phyloP scores from a whole-genome alignment of 2,797 vertebrate genomes.

The Rousettus madagascariensis region DNA sequence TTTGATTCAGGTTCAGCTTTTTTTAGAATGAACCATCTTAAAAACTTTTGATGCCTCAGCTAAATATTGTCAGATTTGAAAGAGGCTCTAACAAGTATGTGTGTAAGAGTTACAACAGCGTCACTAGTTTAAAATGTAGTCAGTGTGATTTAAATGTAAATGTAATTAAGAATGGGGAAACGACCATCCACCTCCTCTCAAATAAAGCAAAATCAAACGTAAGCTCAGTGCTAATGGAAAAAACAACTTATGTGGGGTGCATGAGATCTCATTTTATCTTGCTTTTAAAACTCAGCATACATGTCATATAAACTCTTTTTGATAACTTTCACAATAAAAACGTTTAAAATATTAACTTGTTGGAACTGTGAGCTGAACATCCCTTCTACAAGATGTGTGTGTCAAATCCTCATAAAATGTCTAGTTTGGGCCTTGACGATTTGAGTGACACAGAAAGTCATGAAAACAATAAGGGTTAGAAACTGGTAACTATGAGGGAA shows the following conservation, averaged over 20 bases:
- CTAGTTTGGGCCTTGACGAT: not conserved
- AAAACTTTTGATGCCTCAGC: not conserved
- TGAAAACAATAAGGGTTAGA: slow-evolving; percentile 50
- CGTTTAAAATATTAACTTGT: not conserved
- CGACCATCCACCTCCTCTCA: not conserved
- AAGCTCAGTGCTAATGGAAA: not conserved
- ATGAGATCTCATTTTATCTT: not conserved
- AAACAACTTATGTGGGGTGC: not conserved
- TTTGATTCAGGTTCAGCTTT: not conserved
- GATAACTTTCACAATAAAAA: not conserved
- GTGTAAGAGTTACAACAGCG: not conserved
- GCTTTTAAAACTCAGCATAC: not conserved
- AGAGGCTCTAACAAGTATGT: not conserved
- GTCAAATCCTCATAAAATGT: slow-evolving; percentile 41
- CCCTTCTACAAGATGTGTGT: not conserved
- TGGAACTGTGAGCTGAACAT: not conserved
- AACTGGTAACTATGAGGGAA: not conserved
- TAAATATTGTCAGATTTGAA: slow-evolving; percentile 12
- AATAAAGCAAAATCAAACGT: slow-evolving; percentile 35
- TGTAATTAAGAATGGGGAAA: slow-evolving; percentile 11
- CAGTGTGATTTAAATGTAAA: not conserved
- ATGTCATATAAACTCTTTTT: not conserved
- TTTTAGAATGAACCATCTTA: not conserved
- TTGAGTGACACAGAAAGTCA: slow-evolving; percentile 51
- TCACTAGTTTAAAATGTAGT: not conserved